Percentiles rank a stretch among this genome's conserved stretches.
phyloP scores from a whole-genome alignment of 2,888 invertebrate genomes.

The Aphodius sticticus region DNA sequence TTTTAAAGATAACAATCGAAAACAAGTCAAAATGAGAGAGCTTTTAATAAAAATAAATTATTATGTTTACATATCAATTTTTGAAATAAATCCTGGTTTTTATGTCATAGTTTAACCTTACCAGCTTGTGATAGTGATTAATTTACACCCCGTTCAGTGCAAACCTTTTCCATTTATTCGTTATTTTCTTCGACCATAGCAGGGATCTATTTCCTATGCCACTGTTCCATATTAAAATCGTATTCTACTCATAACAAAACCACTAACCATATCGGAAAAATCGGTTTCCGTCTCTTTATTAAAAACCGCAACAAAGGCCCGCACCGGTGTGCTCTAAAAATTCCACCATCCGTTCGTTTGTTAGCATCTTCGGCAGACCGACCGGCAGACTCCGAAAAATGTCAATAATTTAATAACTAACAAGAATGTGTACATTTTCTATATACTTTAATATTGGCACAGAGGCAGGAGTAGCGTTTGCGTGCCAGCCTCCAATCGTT shows the following conservation, averaged over 20 bases:
- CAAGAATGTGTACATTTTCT: constrained; percentile 47
- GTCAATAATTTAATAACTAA: constrained; percentile 58
- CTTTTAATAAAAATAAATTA: no score
- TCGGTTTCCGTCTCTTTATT: constrained; percentile 7
- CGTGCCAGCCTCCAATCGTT: constrained; percentile 42
- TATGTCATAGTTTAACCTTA: no score
- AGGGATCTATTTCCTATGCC: neutral
- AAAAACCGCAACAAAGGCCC: constrained; percentile 19
- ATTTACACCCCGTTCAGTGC: no score
- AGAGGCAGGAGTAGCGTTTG: constrained; percentile 48
- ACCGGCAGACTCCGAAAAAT: constrained; percentile 42
- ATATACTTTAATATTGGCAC: constrained; percentile 43
- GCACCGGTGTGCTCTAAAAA: neutral
- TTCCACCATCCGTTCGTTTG: no score
- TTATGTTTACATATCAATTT: no score
- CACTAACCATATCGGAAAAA: neutral
- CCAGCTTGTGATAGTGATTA: no score
- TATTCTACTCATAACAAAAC: neutral
- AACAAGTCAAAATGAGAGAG: no score
- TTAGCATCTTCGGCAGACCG: neutral
- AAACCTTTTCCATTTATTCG: neutral
- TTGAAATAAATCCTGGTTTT: no score
- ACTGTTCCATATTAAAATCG: neutral
- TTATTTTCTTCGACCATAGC: neutral
- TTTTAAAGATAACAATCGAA: no score